Evolutionary conservation across 2,888 invertebrate genomes (phyloP).

Genomic region (Podotricha telesiphe): DNA sequence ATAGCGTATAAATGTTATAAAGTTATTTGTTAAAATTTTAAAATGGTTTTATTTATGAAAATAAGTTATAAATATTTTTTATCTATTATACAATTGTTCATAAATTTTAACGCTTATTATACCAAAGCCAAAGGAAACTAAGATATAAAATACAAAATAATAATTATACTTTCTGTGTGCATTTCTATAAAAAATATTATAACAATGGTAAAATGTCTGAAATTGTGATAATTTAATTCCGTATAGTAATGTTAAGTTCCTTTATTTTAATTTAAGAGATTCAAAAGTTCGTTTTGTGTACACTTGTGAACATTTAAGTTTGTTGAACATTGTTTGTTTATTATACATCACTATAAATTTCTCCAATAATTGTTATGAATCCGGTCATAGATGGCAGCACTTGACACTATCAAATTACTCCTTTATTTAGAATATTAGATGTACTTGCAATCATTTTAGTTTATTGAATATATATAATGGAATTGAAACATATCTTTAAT

Average conservation of each 20-base stretch:
- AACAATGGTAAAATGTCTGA: neutral
- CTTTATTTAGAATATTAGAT: neutral
- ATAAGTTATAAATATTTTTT: conserved; percentile 7
- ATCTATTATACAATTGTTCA: neutral
- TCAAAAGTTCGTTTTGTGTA: neutral
- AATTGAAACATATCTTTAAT: neutral
- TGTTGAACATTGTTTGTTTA: neutral
- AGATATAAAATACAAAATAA: neutral
- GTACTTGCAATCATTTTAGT: neutral
- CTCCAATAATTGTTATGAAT: neutral
- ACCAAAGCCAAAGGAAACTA: neutral
- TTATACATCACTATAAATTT: neutral
- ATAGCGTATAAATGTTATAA: neutral
- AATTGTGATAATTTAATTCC: conserved; percentile 2
- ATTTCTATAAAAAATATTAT: neutral
- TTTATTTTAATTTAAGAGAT: conserved; percentile 3
- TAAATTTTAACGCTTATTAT: neutral
- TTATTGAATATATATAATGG: neutral
- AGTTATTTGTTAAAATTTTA: neutral
- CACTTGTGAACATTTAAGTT: no score
- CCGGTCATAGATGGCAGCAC: conserved; percentile 1
- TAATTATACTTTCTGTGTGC: conserved; percentile 2
- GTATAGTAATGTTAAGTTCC: neutral
- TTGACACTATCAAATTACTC: neutral
- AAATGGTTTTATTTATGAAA: conserved; percentile 12